Conservation (phyloP, 2,113 vertebrate genomes). For the Varanus komodoensis region DNA sequence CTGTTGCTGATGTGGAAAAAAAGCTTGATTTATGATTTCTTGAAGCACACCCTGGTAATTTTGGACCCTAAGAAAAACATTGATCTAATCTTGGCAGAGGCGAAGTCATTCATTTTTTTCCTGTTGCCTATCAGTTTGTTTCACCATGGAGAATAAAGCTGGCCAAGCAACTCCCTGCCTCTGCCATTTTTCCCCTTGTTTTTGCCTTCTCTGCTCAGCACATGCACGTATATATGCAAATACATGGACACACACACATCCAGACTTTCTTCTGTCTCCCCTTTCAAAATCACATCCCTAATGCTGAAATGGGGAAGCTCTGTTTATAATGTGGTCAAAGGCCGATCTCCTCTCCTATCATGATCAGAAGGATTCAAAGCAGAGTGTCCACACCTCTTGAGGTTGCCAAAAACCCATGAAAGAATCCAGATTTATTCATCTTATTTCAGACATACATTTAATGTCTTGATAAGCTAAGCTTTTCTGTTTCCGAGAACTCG, state of each 20-base stretch:
- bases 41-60: conserved; percentile 28
- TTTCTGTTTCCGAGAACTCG: conserved; percentile 53
- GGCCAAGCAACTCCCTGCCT: conserved; percentile 49
- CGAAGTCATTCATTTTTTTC: conserved; percentile 49
- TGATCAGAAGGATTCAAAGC: conserved; percentile 28
- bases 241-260: not conserved
- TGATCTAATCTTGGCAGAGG: conserved; percentile 45
- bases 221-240: not conserved
- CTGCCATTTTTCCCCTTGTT: conserved; percentile 13
- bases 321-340: conserved; percentile 34
- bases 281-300: conserved; percentile 26
- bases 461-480: conserved; percentile 11
- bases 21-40: conserved; percentile 52
- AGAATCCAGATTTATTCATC: conserved; percentile 48
- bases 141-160: conserved; percentile 37
- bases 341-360: conserved; percentile 27
- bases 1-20: not conserved
- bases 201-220: conserved; percentile 35
- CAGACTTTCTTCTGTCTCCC: conserved; percentile 15
- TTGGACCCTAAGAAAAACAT: conserved; percentile 14
- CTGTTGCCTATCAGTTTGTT: conserved; percentile 47
- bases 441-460: conserved; percentile 56
- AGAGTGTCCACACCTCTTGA: conserved; percentile 20
- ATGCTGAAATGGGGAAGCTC: conserved; percentile 15
- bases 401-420: conserved; percentile 16